Evolutionary conservation across 2,797 vertebrate genomes (phyloP), one percentile per base, ranked within the genome.

Genomic region (Enteromius unitaeniatus): DNA sequence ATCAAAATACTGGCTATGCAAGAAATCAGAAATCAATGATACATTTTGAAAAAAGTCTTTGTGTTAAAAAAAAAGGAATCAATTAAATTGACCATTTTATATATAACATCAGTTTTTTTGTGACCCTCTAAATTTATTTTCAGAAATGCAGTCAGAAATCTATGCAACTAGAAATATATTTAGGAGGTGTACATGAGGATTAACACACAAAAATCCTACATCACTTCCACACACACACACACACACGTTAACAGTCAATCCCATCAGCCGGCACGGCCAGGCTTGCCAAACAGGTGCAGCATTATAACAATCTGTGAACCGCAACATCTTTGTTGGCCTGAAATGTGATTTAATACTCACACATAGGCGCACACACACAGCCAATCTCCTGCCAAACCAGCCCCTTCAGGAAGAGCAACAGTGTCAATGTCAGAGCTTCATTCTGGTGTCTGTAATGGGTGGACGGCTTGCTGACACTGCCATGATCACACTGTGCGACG

Each of bases 401-500:
- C 45, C 47, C 55, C 79, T 86, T 85, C 74, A 84, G 85, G 78
- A 86, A 83, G 78, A 82, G 82, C 73, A 60, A 51, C 19, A 87
- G 78, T 62, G 78, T 86, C 87, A 87, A 88, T 88, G 88, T 89
- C 87, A 87, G 77, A 82, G 87, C 79, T 69, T 85, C 62, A 75
- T 86, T 78, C 87, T 68, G 77, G 26, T 78, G 68, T 79, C 74
- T 28, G 55, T 85, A 81, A 85, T 85, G 81, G 82, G 78, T 70
- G 47, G 69, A 60, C 13, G 68, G 65, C 76, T 82, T 65, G 89
- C 89, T 87, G 90, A 92, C 87, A 90, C 84, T 75, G 88, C 87
- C 76, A 17, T 93, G 92, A 93, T 94, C 92, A 93, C 90, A 91
- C 89, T 86, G 88, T 88, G 87, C 85, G 84, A 84, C 89, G 83